Evolutionary conservation across 2,797 vertebrate species (phyloP).

Genomic region (Gymnothorax reevesii): DNA sequence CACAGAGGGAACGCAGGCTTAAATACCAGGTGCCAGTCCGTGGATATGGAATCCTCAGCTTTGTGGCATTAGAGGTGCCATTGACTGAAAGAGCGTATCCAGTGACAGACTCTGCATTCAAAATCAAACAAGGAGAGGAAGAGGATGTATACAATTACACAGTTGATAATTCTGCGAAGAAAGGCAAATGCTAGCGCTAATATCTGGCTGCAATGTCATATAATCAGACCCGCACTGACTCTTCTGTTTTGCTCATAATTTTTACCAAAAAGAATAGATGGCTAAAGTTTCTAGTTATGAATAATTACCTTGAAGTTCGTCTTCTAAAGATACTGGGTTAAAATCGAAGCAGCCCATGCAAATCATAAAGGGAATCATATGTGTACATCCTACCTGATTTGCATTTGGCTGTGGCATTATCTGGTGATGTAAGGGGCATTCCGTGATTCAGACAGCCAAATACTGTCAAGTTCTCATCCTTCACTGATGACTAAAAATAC

Average conservation of each 20-base stretch:
- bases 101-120: conserved; percentile 76
- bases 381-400: conserved; percentile 80
- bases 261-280: neutral
- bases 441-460: conserved; percentile 93
- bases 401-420: conserved; percentile 83
- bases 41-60: conserved; percentile 91
- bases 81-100: conserved; percentile 90
- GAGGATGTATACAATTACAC: neutral
- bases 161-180: neutral
- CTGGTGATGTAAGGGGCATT: conserved; percentile 83
- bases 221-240: neutral
- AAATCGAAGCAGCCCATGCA: neutral
- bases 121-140: neutral
- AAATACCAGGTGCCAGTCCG: conserved; percentile 97
- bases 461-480: conserved; percentile 88
- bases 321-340: neutral
- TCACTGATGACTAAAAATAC: conserved; percentile 76
- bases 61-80: conserved; percentile 78
- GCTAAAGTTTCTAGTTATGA: neutral
- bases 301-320: neutral
- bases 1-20: conserved; percentile 87
- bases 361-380: conserved; percentile 3
- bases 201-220: neutral
- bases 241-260: neutral
- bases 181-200: neutral